These are phyloP conservation scores for Ctenopoma kingsleyae DNA, from an alignment of 2,797 vertebrate species.

Conservation along the genomic window DNA sequence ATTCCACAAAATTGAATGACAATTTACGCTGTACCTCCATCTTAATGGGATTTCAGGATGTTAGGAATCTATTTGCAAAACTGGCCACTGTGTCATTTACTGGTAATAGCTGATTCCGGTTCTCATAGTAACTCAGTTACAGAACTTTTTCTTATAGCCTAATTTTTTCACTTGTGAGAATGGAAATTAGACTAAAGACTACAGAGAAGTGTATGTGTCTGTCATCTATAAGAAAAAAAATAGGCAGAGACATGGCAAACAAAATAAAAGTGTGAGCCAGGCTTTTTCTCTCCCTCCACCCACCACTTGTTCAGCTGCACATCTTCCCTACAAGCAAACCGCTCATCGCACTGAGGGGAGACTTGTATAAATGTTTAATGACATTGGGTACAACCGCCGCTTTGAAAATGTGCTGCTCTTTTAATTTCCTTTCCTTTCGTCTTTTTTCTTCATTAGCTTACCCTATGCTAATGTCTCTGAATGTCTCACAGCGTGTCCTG, in stretches of 20 bases:
- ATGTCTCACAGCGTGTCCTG: slow-evolving; percentile 94
- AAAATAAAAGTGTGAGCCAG: slow-evolving; percentile 73
- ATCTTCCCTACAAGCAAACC: slow-evolving; percentile 91
- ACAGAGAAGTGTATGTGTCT: slow-evolving; percentile 9
- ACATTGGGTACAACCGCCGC: slow-evolving; percentile 91
- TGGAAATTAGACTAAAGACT: slow-evolving; percentile 5
- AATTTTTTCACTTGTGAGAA: neutral
- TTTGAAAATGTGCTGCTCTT: slow-evolving; percentile 97
- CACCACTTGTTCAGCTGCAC: slow-evolving; percentile 80
- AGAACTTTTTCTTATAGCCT: neutral
- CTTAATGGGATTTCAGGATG: slow-evolving; percentile 7
- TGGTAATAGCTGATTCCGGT: slow-evolving; percentile 1
- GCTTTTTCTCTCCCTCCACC: slow-evolving; percentile 63
- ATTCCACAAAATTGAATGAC: too few species aligned
- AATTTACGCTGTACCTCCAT: neutral
- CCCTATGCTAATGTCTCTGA: slow-evolving; percentile 91
- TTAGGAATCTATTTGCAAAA: slow-evolving; percentile 4
- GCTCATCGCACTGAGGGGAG: slow-evolving; percentile 91
- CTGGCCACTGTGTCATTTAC: slow-evolving; percentile 19
- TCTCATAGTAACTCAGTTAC: slow-evolving; percentile 1
- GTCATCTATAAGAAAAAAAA: slow-evolving; percentile 13
- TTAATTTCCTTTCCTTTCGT: slow-evolving; percentile 84
- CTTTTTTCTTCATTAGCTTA: slow-evolving; percentile 92
- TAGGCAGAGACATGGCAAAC: slow-evolving; percentile 34
- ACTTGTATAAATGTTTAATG: slow-evolving; percentile 99